These are phyloP conservation scores for Acyrthosiphon pisum DNA, from an alignment of 1,140 invertebrate genomes.

Conservation along the genomic window DNA sequence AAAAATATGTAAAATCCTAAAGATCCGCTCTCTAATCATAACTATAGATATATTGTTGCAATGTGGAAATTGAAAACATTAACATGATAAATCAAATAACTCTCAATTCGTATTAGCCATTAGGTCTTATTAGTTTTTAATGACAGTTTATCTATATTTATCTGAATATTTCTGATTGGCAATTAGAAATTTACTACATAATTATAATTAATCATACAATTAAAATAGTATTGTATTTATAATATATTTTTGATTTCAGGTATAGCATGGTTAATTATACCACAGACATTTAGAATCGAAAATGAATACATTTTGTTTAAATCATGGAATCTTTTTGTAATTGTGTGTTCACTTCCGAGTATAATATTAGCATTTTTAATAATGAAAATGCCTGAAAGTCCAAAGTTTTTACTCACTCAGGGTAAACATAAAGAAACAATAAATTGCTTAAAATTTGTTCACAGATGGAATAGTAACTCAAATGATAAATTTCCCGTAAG, in stretches of 20 bases:
- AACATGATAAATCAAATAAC: not conserved
- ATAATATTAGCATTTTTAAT: constrained; percentile 83
- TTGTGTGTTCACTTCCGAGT: constrained; percentile 85
- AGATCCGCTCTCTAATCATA: too few species aligned
- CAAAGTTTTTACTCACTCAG: constrained; percentile 82
- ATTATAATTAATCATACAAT: not conserved
- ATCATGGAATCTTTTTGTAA: constrained; percentile 89
- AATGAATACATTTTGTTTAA: constrained; percentile 75
- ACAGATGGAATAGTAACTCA: constrained; percentile 79
- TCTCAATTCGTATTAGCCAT: not conserved
- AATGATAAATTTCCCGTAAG: constrained; percentile 72
- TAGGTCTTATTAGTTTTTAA: not conserved
- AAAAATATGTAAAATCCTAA: too few species aligned
- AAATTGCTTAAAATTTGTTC: constrained; percentile 80
- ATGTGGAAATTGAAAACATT: not conserved
- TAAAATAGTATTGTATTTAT: not conserved
- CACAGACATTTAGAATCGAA: constrained; percentile 63
- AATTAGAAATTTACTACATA: not conserved
- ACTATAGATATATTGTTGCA: not conserved
- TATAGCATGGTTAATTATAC: constrained; percentile 87
- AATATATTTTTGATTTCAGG: constrained; percentile 64
- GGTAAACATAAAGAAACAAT: constrained; percentile 80
- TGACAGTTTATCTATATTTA: not conserved
- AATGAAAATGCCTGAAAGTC: constrained; percentile 87
- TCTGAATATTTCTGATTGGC: not conserved